Base-by-base conservation (phyloP, 1,140 invertebrate genomes). In the Tetramorium alpestre region DNA sequence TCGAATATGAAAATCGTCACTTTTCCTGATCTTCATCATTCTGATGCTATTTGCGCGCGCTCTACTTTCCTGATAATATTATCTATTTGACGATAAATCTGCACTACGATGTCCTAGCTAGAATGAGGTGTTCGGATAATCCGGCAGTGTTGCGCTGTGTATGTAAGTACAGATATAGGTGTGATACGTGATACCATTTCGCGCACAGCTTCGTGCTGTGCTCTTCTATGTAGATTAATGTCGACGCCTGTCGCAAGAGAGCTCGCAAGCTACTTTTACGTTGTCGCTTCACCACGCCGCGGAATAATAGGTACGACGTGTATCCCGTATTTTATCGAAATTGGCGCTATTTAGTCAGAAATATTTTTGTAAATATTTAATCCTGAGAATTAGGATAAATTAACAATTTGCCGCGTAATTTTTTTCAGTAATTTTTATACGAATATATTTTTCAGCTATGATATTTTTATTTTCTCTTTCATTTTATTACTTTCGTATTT, bases 141-240 rank as follows among this genome's bases (percentile, higher is more conserved):
- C 69, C 69, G 54, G n/a, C 41, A 28, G 25, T 25, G 41, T 10
- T 38, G 44, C 47, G 38, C 41, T 44, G 64, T 70, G 16, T 41
- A 38, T 13, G 49, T 47, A 60, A 84, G 54, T 84, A 28, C 80
- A 58, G 4, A 54, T 60, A 60, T 69, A 25, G 69, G 56, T 75
- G 80, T 75, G 70, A 84, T 62, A 84, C 49, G 69, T 44, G 80
- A 84, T 84, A 84, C 72, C 54, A 69, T 84, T 84, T 84, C 38
- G 80, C 67, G 80, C 69, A 49, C 69, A 84, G 80, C 69, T 49
- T 84, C 80, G 69, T 62, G 41, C 69, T 75, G 18, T 49, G 69
- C 80, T 84, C 10, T 49, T 84, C 80, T 84, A 84, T 84, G 80
- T 84, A 84, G 80, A 84, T 84, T 84, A 84, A 84, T 84, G 80